Conservation (phyloP, 2,797 vertebrate species). For the Aulostomus chinensis region DNA sequence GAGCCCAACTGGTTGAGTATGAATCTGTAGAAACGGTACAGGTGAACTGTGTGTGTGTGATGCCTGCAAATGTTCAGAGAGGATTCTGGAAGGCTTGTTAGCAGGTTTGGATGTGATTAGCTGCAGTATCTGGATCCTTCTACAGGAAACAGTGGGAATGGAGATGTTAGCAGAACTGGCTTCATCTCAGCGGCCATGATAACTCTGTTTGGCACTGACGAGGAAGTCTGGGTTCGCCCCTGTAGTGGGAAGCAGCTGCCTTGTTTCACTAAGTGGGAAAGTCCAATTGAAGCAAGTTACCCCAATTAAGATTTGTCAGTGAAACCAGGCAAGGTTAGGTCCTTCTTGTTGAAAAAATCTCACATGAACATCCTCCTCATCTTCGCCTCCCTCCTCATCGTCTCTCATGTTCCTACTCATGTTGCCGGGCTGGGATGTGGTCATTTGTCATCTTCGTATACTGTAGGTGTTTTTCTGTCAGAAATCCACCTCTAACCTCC, state of each 20-base stretch:
- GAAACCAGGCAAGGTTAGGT: slow-evolving; percentile 7
- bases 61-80: too few species aligned
- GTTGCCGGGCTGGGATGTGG: neutral
- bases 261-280: neutral
- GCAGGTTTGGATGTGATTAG: too few species aligned
- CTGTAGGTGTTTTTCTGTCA: slow-evolving; percentile 14
- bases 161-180: slow-evolving; percentile 9
- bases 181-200: neutral
- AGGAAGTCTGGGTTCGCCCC: slow-evolving; percentile 4
- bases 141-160: too few species aligned
- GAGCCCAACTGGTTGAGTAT: too few species aligned
- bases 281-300: slow-evolving; percentile 8
- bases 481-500: slow-evolving; percentile 23
- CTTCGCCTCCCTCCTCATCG: neutral
- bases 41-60: too few species aligned
- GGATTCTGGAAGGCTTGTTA: too few species aligned
- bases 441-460: slow-evolving; percentile 21
- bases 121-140: too few species aligned
- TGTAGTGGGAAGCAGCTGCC: slow-evolving; percentile 2
- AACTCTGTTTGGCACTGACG: neutral
- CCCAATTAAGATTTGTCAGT: neutral
- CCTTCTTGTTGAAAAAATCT: neutral
- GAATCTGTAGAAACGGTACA: too few species aligned
- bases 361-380: neutral
- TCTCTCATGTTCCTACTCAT: slow-evolving; percentile 3